Evolutionary conservation across 2,797 vertebrate species (phyloP), one percentile per base, ranked within the genome.

Genomic region (Strix occidentalis): DNA sequence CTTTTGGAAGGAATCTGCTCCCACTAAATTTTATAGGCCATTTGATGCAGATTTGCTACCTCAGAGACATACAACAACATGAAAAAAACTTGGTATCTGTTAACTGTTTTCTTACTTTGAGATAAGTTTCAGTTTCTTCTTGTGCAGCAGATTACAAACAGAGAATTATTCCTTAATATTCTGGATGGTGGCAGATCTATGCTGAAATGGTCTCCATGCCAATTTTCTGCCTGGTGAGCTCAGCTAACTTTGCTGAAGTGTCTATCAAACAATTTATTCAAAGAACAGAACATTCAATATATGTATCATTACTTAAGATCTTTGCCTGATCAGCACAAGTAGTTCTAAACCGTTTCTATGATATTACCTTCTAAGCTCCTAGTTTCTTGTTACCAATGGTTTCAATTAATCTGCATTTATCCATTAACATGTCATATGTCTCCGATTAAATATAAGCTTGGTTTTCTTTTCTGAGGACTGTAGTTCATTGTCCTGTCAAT

Each of bases 331-430:
- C 48, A 72, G 86, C 77, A 70, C 54, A 89, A 93, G 70, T 74
- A 92, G 60, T 84, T 94, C 81, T 89, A 89, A 96, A 84, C 58
- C 1, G 5, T 93, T 87, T 78, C 39, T 65, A 6, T 61, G 45
- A 17, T 76, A 78, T 87, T 97, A 80, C 53, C n/a, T 84, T 90
- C 51, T 86, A 86, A 95, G 69, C 29, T 46, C 84, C 83, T 72
- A 74, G 72, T 91, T 96, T 89, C 57, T 84, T 87, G 48, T 68
- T 91, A 72, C 35, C 65, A 53, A 53, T 96, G 58, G 70, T 97
- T 98, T 97, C 74, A 86, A 90, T 96, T 96, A 93, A 53, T 90
- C 71, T 94, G 58, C 79, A 92, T 57, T 90, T 87, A 97, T 45
- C 87, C 50, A 29, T 78, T 95, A 94, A 83, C 39, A 58, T 75